phyloP scores from a whole-genome alignment of 1,140 invertebrate genomes.

The Ctenoplectra terminalis region DNA sequence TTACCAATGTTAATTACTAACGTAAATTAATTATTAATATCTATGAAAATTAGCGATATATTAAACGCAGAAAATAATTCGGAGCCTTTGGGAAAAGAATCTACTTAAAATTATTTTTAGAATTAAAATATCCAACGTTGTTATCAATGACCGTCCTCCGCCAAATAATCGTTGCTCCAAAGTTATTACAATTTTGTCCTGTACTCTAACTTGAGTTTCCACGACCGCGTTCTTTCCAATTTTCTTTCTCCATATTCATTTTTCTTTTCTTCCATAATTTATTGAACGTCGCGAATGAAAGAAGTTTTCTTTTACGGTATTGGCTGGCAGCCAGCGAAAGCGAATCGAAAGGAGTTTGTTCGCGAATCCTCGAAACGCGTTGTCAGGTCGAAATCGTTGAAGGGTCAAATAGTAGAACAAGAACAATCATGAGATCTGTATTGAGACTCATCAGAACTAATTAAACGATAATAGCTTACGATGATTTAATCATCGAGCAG shows the following conservation, averaged over 20 bases:
- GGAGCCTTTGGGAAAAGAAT: too few species aligned
- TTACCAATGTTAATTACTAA: too few species aligned
- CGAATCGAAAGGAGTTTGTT: neutral
- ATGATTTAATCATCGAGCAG: neutral
- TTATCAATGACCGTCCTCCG: too few species aligned
- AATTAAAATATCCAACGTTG: too few species aligned
- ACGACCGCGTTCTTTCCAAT: neutral
- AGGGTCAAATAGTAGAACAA: slow-evolving; percentile 14
- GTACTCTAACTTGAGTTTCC: too few species aligned
- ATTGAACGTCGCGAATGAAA: neutral
- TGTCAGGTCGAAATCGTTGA: neutral
- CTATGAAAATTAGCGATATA: too few species aligned
- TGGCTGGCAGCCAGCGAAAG: slow-evolving; percentile 40
- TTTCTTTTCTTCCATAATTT: neutral
- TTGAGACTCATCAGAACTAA: neutral
- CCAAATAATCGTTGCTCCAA: too few species aligned
- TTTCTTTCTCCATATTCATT: neutral
- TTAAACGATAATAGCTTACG: neutral
- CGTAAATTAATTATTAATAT: too few species aligned
- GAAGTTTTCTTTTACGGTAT: neutral
- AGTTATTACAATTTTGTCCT: too few species aligned
- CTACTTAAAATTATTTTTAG: too few species aligned
- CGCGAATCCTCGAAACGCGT: neutral
- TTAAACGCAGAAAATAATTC: too few species aligned
- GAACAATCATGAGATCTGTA: neutral